These are phyloP conservation scores for Merodon equestris DNA, from an alignment of 2,888 invertebrate genomes.

Conservation along the genomic window DNA sequence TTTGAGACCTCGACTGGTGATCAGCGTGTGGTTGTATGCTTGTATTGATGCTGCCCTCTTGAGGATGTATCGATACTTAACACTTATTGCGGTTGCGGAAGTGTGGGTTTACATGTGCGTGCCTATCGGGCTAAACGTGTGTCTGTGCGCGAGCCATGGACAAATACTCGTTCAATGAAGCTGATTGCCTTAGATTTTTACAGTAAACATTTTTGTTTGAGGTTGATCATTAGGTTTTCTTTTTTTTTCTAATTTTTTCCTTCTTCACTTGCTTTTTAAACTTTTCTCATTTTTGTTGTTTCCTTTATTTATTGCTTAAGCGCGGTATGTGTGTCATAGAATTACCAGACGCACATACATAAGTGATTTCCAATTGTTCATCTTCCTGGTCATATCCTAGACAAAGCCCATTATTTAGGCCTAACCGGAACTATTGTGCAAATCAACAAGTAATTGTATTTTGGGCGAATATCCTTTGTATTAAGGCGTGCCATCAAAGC, in stretches of 20 bases:
- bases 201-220: slow-evolving; percentile 54
- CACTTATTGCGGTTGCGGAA: not conserved
- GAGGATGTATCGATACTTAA: too few species aligned
- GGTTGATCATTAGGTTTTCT: slow-evolving; percentile 29
- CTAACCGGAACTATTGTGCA: too few species aligned
- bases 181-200: slow-evolving; percentile 54
- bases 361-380: too few species aligned
- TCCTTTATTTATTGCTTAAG: slow-evolving; percentile 36
- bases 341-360: slow-evolving; percentile 42
- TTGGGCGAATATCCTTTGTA: too few species aligned
- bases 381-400: too few species aligned
- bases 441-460: too few species aligned
- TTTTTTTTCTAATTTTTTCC: slow-evolving; percentile 7
- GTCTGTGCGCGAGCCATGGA: slow-evolving; percentile 14
- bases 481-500: too few species aligned
- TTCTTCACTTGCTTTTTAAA: not conserved
- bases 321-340: slow-evolving; percentile 37
- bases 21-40: slow-evolving; percentile 13
- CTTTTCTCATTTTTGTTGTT: not conserved
- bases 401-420: too few species aligned
- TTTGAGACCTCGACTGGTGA: slow-evolving; percentile 53
- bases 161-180: slow-evolving; percentile 22
- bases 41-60: too few species aligned
- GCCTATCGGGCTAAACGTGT: too few species aligned
- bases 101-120: slow-evolving; percentile 8